Percentiles rank a stretch among this genome's conserved stretches.
phyloP scores from a whole-genome alignment of 2,888 invertebrate species.

The Hypomecis atomaria region DNA sequence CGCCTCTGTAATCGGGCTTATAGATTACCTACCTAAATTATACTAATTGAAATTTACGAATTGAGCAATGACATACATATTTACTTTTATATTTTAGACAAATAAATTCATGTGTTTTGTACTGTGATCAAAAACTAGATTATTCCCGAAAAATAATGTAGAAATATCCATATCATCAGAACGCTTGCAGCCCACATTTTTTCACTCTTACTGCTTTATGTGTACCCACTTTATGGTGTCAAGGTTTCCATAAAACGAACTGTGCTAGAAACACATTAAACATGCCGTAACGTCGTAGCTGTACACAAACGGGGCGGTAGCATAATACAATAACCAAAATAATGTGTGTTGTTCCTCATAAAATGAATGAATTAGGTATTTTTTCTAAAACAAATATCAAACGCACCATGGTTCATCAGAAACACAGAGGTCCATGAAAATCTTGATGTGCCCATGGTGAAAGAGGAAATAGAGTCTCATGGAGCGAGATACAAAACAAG shows the following conservation, averaged over 20 bases:
- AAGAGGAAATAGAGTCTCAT: no score
- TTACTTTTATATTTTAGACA: neutral
- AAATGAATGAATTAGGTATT: no score
- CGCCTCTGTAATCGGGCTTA: no score
- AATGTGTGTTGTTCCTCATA: no score
- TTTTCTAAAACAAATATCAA: no score
- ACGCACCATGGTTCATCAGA: no score
- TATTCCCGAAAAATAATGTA: neutral
- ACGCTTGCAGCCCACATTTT: conserved; percentile 18
- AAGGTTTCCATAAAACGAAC: conserved; percentile 17
- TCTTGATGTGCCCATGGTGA: no score
- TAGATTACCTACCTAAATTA: neutral
- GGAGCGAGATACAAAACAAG: no score
- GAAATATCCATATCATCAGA: neutral
- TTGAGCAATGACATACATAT: neutral
- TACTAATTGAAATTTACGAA: neutral
- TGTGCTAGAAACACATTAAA: conserved; percentile 37
- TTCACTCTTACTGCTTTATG: conserved; percentile 18
- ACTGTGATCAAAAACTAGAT: neutral
- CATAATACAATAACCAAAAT: neutral
- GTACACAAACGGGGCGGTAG: neutral
- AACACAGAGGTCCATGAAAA: no score
- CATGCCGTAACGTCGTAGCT: conserved; percentile 31
- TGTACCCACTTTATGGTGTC: conserved; percentile 23
- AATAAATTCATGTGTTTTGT: conserved; percentile 3